Percentiles rank a stretch among this genome's conserved stretches.
Conservation (phyloP, 2,888 invertebrate species). For the Scotopteryx bipunctaria region DNA sequence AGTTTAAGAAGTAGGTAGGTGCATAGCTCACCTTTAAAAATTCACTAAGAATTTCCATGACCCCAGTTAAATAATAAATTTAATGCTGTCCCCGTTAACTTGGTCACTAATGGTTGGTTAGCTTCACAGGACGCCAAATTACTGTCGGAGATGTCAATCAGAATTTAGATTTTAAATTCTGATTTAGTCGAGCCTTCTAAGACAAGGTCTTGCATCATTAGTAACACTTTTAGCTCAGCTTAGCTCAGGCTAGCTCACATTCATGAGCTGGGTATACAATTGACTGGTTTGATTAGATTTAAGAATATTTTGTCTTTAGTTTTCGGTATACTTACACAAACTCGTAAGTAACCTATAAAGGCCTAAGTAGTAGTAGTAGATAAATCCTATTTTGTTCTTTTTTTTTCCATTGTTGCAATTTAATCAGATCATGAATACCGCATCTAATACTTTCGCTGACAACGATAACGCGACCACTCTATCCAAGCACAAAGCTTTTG, state of each 20-base stretch:
- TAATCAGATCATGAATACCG: not conserved
- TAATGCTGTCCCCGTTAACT: not conserved
- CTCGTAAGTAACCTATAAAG: too few relatives aligned
- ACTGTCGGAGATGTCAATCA: conserved; percentile 27
- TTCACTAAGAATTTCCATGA: not conserved
- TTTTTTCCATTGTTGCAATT: too few relatives aligned
- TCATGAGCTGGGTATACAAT: not conserved
- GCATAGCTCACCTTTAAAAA: not conserved
- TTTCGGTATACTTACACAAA: too few relatives aligned
- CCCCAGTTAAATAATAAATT: not conserved
- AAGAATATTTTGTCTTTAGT: not conserved
- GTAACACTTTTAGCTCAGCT: conserved; percentile 16
- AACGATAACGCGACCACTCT: conserved; percentile 45
- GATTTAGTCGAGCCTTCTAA: conserved; percentile 13
- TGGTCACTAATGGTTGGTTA: conserved; percentile 3
- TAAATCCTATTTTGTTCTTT: too few relatives aligned
- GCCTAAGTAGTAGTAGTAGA: too few relatives aligned
- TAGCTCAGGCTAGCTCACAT: not conserved
- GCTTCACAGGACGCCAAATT: conserved; percentile 26
- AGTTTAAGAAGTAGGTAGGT: too few relatives aligned
- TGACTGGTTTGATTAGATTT: too few relatives aligned
- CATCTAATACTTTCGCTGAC: conserved; percentile 31
- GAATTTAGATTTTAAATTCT: conserved; percentile 19
- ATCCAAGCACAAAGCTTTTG: conserved; percentile 65
- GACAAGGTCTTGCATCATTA: conserved; percentile 12